Evolutionary conservation across 1,140 invertebrate species (phyloP).

Genomic region (Conopomorpha cramerella): DNA sequence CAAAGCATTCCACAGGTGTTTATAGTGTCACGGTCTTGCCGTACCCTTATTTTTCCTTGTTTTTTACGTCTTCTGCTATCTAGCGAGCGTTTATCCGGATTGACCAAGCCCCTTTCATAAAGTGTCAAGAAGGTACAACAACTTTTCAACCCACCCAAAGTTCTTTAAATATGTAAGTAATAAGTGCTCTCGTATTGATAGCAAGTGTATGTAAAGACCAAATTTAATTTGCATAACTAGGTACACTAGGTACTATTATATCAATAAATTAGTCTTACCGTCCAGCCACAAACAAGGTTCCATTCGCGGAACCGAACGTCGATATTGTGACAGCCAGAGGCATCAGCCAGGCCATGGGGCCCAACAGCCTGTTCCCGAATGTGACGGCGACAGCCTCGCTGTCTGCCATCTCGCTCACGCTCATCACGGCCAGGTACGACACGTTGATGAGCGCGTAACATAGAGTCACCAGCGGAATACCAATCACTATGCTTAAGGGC

Average conservation of each 20-base stretch:
- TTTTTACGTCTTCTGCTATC: too few species aligned
- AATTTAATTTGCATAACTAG: too few species aligned
- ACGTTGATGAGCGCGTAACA: slow-evolving; percentile 97
- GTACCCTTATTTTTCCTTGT: too few species aligned
- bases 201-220: too few species aligned
- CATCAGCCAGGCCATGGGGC: slow-evolving; percentile 90
- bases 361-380: slow-evolving; percentile 84
- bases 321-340: slow-evolving; percentile 94
- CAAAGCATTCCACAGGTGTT: too few species aligned
- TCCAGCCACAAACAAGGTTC: slow-evolving; percentile 90
- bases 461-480: slow-evolving; percentile 92
- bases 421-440: slow-evolving; percentile 96
- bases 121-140: too few species aligned
- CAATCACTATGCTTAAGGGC: slow-evolving; percentile 94
- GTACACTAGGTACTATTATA: too few species aligned
- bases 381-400: slow-evolving; percentile 96
- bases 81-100: slow-evolving; percentile 2
- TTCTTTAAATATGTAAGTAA: background rate
- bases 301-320: slow-evolving; percentile 96
- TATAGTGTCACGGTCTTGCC: too few species aligned
- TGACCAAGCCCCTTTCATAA: background rate
- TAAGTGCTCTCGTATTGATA: too few species aligned
- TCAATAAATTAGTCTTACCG: slow-evolving; percentile 55
- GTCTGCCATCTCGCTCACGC: slow-evolving; percentile 89
- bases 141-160: background rate